phyloP scores from a whole-genome alignment of 1,140 invertebrate species.

The Cydia pomonella region DNA sequence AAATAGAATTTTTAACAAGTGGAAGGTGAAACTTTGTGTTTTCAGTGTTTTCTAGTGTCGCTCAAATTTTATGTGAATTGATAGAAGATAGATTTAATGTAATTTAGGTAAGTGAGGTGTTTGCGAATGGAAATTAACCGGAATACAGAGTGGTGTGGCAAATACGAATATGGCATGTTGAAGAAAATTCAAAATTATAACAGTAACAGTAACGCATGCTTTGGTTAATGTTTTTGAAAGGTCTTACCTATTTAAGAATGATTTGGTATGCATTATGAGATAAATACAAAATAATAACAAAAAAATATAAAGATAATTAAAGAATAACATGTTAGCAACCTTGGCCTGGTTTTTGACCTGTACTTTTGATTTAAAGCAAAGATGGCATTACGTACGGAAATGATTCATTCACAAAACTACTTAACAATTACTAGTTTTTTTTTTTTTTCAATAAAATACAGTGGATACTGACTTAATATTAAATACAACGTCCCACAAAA shows the following conservation, averaged over 20 bases:
- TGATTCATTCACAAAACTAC: neutral
- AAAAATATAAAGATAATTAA: neutral
- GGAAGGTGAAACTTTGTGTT: slow-evolving; percentile 52
- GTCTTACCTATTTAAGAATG: neutral
- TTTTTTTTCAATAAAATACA: no score
- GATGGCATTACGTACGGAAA: neutral
- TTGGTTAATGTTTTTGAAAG: slow-evolving; percentile 33
- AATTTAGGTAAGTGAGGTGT: slow-evolving; percentile 73
- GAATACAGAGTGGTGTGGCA: slow-evolving; percentile 61
- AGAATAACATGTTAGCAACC: neutral
- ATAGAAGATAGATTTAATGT: slow-evolving; percentile 54
- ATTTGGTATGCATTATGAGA: neutral
- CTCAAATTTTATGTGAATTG: slow-evolving; percentile 51
- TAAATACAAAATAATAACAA: neutral
- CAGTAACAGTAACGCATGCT: slow-evolving; percentile 53
- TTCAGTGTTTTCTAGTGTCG: slow-evolving; percentile 29
- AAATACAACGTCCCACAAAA: no score
- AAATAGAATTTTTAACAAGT: slow-evolving; percentile 40
- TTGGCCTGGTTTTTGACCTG: neutral
- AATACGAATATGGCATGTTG: slow-evolving; percentile 66
- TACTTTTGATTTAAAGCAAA: slow-evolving; percentile 3
- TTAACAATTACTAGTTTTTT: neutral
- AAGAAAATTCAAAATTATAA: slow-evolving; percentile 48
- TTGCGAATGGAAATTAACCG: slow-evolving; percentile 59
- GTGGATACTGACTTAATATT: no score